Base-by-base conservation (phyloP, 2,113 vertebrate species). In the Halichoeres trimaculatus region DNA sequence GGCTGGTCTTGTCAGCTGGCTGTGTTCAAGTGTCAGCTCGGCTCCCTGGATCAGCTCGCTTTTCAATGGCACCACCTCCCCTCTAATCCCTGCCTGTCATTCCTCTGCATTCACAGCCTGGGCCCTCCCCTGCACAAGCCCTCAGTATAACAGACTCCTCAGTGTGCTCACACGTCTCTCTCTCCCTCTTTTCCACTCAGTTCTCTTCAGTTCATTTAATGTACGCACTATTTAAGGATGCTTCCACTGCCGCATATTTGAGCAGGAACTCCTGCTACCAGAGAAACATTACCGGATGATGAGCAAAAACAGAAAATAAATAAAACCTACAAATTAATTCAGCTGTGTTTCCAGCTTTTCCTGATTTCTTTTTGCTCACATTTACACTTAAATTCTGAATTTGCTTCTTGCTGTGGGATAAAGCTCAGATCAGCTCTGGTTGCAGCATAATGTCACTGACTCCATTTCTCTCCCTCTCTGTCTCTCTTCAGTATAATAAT, bases 81-180 rank as follows among this genome's bases (percentile, higher is more conserved):
- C 84, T 86, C 76, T 90, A 91, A 91, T 85, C 90, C 88, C 81
- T 79, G 86, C 81, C 89, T 89, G 87, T 89, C 88, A 90, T 89
- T 90, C 86, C 78, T 19, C 61, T 55, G 84, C 81, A 85, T 91
- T 90, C 87, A 81, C 76, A 74, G 83, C 80, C n/a, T 22, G 2
- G 59, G 77, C 75, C 85, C 84, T 88, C 89, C 75, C 75, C 79
- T 81, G 71, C 82, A 78, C 75, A 71, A 60, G 67, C 76, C 81
- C 69, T 63, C 59, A 72, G 73, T 56, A 52, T 63, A 81, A 88
- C 83, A 83, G 86, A 73, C 78, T 76, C 48, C 83, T 78, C 83
- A 73, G 74, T 83, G 74, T 79, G 41, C 71, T 78, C 83, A 56
- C 73, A 67, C 67, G 38, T 30, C 43, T 19, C 43, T 45, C 43